Base-by-base conservation (phyloP, 2,888 invertebrate species). In the Drosophila maculinotata region DNA sequence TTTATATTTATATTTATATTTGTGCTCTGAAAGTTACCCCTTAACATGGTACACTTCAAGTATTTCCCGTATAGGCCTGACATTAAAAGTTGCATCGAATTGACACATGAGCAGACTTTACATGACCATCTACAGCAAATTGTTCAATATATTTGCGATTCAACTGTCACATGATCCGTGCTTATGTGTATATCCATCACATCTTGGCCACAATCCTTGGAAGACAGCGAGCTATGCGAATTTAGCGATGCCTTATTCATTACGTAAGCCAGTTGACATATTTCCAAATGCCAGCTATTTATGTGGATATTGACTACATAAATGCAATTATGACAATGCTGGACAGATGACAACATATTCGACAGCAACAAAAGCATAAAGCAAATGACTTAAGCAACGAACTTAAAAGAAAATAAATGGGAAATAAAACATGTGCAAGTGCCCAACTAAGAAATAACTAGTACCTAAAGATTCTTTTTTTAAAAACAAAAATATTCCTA, bases 121-220 rank as follows among this genome's bases (percentile, higher is more conserved):
- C 63, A 79, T 69, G 72, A 71, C 79, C 79, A 79, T 79, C 68
- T 85, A 75, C 65, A 85, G 86, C 53, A 56, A 68, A 84, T 86
- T 83, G 69, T 83, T 77, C 80, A 67, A 75, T 71, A 71, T 68
- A 74, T 69, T 73, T 68, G 76, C 82, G 53, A 79, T 84, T 79
- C 79, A 79, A 71, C 85, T 79, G 79, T 79, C 79, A 77, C 38
- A 14, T 53, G 42, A 17, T 54, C 62, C 69, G 42, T 38, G 64
- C 62, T 85, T 75, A 79, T 73, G 84, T 81, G 87, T 81, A 83
- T 79, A 86, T 81, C 80, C 84, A 86, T 81, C 87, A 81, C 7
- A 42, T 31, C 33, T 31, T 56, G 17, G 30, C 35, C 48, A 58
- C 79, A 57, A 39, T 82, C 83, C 79, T 56, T 57, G 53, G 39